phyloP scores from a whole-genome alignment of 2,113 vertebrate species.

The Plectropomus leopardus region DNA sequence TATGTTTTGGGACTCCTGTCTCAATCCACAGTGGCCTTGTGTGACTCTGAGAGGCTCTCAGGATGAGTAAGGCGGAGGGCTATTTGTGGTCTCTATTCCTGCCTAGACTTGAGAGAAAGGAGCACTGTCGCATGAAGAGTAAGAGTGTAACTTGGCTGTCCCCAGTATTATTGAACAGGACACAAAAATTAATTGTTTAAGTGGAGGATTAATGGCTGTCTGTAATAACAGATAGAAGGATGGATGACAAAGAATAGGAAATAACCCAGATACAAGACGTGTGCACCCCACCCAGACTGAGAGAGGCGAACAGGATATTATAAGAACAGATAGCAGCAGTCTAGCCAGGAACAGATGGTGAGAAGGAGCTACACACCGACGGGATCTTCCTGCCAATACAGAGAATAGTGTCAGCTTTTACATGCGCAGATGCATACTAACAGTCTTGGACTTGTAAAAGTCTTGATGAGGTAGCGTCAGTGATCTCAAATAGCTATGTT shows the following conservation, averaged over 20 bases:
- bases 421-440: slow-evolving; percentile 53
- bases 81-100: slow-evolving; percentile 73
- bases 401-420: slow-evolving; percentile 50
- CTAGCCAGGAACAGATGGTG: slow-evolving; percentile 83
- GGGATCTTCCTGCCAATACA: slow-evolving; percentile 76
- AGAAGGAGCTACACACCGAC: slow-evolving; percentile 76
- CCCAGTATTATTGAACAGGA: slow-evolving; percentile 42
- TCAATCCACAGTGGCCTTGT: slow-evolving; percentile 47
- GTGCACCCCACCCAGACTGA: slow-evolving; percentile 57
- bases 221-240: background rate
- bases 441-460: slow-evolving; percentile 47
- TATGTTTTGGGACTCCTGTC: slow-evolving; percentile 48
- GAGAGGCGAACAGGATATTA: slow-evolving; percentile 74
- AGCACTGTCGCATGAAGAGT: slow-evolving; percentile 38
- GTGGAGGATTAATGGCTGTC: slow-evolving; percentile 25
- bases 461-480: slow-evolving; percentile 58
- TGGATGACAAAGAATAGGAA: slow-evolving; percentile 41
- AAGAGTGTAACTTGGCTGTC: slow-evolving; percentile 49
- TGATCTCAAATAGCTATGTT: slow-evolving; percentile 45
- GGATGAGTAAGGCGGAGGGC: slow-evolving; percentile 66
- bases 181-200: slow-evolving; percentile 49
- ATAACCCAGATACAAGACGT: slow-evolving; percentile 52
- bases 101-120: slow-evolving; percentile 55
- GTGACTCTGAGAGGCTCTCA: slow-evolving; percentile 60
- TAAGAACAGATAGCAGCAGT: slow-evolving; percentile 77